Evolutionary conservation across 2,113 vertebrate species (phyloP).

Genomic region (Phyllostomus discolor): DNA sequence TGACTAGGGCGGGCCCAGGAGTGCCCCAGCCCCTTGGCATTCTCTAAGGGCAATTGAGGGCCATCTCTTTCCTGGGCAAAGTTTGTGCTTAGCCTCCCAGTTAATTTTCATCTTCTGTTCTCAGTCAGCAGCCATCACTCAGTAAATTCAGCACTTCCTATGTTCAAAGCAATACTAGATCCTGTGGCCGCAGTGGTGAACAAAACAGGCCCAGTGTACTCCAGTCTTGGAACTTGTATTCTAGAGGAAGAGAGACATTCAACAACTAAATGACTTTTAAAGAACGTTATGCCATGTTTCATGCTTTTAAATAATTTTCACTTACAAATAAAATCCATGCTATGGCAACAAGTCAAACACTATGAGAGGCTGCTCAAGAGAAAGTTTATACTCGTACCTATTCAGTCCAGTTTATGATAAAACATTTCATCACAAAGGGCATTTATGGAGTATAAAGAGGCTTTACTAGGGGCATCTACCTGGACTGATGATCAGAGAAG

Average conservation of each 20-base stretch:
- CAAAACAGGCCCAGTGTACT: not conserved
- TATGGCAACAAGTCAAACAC: not conserved
- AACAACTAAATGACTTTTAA: not conserved
- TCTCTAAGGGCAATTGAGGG: not conserved
- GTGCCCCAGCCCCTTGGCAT: rapidly evolving
- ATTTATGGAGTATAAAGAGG: no score
- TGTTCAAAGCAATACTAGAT: not conserved
- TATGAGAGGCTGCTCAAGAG: not conserved
- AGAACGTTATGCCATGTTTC: not conserved
- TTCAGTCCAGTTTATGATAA: not conserved
- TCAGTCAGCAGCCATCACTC: not conserved
- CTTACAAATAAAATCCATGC: not conserved
- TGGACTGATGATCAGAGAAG: not conserved
- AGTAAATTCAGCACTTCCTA: not conserved
- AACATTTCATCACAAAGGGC: not conserved
- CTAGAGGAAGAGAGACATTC: not conserved
- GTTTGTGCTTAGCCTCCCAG: not conserved
- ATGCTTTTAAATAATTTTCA: not conserved
- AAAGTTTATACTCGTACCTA: not conserved
- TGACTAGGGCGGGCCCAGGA: rapidly evolving
- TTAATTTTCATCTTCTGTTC: not conserved
- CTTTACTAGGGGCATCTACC: not conserved
- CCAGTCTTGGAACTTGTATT: not conserved
- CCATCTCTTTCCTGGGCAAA: not conserved
- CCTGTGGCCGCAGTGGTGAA: not conserved